Evolutionary conservation across 2,888 invertebrate genomes (phyloP), one percentile per base, ranked within the genome.

Genomic region (Dryomyza anilis): DNA sequence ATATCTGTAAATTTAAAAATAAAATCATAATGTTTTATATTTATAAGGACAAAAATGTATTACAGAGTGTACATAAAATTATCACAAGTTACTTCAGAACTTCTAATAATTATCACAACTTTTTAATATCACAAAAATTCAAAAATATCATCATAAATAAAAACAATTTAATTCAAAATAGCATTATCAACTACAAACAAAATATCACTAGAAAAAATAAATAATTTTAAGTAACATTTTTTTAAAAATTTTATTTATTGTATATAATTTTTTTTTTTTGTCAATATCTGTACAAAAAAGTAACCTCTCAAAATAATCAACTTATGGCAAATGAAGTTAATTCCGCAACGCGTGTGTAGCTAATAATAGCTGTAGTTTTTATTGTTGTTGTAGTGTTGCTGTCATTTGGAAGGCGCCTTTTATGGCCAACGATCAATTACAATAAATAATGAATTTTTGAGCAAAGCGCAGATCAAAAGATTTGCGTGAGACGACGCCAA

Each of bases 371-470:
- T 3, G 2, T 46, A 3, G 3, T 53, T 53, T 8, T 53, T 29
- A 21, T 23, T 55, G 19, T 30, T 48, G 23, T 46, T 30, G 33
- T 36, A n/a, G n/a, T 39, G 39, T 52, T 39, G 52, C 1, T 10
- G 48, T 16, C 36, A 12, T 50, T 60, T 50, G n/a, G n/a, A 19
- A 25, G 21, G 19, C 14, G 50, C 60, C 60, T 60, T 61, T 53
- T 53, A 61, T 53, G 61, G 61, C 14, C 52, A 61, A 52, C 48
- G 48, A 60, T 60, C 60, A 33, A 60, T 60, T 60, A 50, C 50
- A 50, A 60, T 60, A 50, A 36, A 60, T 23, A 60, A 50, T 36
- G 29, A 57, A 19, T 36, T 33, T 21, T 43, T 33, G 16, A 21
- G 25, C 10, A 14, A 33, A 10, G 33, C 33, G 23, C 36, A 33